Evolutionary conservation across 2,797 vertebrate species (phyloP).

Genomic region (Acrossocheilus fasciatus): DNA sequence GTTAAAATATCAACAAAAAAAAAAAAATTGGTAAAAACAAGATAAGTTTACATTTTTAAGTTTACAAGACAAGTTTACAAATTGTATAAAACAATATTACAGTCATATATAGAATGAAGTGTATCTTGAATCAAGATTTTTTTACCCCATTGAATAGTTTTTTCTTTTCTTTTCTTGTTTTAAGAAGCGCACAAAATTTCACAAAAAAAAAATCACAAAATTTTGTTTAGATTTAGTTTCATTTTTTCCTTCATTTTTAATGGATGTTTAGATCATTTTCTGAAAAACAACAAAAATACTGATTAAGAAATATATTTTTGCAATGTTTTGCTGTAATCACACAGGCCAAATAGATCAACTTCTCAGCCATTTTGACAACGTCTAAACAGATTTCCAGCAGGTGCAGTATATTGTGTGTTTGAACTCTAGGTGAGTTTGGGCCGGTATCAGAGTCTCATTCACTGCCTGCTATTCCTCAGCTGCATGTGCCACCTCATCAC

Average conservation of each 20-base stretch:
- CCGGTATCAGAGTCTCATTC: slow-evolving; percentile 19
- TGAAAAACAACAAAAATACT: not conserved
- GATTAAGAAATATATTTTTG: not conserved
- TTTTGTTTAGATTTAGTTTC: not conserved
- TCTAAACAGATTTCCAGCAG: not conserved
- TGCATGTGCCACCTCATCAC: not conserved
- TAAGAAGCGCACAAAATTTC: not conserved
- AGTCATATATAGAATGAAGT: not conserved
- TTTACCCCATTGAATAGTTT: not conserved
- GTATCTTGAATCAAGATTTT: not conserved
- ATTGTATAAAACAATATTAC: too few relatives aligned
- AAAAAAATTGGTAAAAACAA: not conserved
- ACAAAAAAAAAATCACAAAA: not conserved
- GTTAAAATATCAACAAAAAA: not conserved
- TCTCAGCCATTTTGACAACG: not conserved
- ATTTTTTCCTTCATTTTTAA: not conserved
- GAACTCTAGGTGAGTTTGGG: slow-evolving; percentile 22
- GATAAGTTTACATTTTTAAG: too few relatives aligned
- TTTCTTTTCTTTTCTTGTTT: not conserved
- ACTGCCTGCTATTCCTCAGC: slow-evolving; percentile 10
- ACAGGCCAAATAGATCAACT: not conserved
- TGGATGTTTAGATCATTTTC: not conserved
- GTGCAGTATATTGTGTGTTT: slow-evolving; percentile 28
- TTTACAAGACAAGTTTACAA: not conserved
- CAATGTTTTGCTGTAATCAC: not conserved